phyloP scores from a whole-genome alignment of 2,888 invertebrate species.

The Limnephilus marmoratus region DNA sequence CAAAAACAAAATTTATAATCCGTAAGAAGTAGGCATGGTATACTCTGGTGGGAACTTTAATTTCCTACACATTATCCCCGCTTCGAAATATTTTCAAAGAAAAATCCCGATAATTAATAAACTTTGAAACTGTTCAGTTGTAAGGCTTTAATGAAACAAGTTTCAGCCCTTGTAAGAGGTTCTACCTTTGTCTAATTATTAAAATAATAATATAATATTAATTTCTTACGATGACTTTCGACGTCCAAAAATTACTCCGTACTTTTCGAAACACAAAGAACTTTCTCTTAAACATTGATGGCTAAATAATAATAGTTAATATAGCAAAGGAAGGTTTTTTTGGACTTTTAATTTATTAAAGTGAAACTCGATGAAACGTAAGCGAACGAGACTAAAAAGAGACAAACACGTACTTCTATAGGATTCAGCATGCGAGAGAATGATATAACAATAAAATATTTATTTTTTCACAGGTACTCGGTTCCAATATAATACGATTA shows the following conservation, averaged over 20 bases:
- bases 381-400: no score
- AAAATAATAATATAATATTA: background rate
- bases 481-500: no score
- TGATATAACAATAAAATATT: no score
- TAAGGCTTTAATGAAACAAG: slow-evolving; percentile 2
- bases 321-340: background rate
- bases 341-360: no score
- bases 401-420: no score
- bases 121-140: background rate
- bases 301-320: background rate
- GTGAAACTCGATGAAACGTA: no score
- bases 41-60: background rate
- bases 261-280: background rate
- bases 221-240: background rate
- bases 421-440: no score
- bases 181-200: background rate
- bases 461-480: no score
- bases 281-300: background rate
- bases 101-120: background rate
- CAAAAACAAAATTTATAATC: background rate
- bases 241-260: background rate
- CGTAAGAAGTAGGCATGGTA: background rate
- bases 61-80: background rate
- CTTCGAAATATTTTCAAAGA: background rate
- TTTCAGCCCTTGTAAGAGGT: background rate